Conservation (phyloP, 2,113 vertebrate species). For the Sisor rabdophorus region DNA sequence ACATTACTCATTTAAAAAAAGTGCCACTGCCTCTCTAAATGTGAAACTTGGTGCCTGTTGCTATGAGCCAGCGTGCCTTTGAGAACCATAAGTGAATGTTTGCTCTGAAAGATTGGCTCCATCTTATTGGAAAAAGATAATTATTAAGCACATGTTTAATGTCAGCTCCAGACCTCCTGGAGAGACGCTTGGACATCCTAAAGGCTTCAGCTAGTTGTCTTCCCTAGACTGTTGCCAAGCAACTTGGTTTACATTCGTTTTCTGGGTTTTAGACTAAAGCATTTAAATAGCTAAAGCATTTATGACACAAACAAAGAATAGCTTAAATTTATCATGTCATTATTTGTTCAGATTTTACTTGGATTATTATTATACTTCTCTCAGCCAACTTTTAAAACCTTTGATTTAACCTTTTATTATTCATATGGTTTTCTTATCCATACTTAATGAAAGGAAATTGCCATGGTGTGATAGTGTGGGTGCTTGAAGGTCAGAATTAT, state of each 20-base stretch:
- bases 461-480: constrained; percentile 30
- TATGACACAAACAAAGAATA: not conserved
- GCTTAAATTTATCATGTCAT: too few species aligned
- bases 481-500: constrained; percentile 58
- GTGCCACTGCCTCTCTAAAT: not conserved
- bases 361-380: not conserved
- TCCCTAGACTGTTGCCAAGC: constrained; percentile 40
- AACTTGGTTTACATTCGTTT: constrained; percentile 30
- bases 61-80: constrained; percentile 3
- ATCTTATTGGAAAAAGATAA: constrained; percentile 35
- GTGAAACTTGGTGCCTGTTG: not conserved
- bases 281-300: constrained; percentile 7
- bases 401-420: not conserved
- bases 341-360: too few species aligned
- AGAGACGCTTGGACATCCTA: constrained; percentile 26
- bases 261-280: constrained; percentile 19
- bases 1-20: constrained; percentile 3
- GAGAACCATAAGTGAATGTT: constrained; percentile 7
- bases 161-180: constrained; percentile 30
- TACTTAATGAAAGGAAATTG: not conserved
- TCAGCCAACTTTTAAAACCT: too few species aligned
- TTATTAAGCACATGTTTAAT: constrained; percentile 49
- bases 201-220: constrained; percentile 9
- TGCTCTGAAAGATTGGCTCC: constrained; percentile 22
- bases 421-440: constrained; percentile 1